Conservation (phyloP, 2,797 vertebrate species). For the Lates japonicus region DNA sequence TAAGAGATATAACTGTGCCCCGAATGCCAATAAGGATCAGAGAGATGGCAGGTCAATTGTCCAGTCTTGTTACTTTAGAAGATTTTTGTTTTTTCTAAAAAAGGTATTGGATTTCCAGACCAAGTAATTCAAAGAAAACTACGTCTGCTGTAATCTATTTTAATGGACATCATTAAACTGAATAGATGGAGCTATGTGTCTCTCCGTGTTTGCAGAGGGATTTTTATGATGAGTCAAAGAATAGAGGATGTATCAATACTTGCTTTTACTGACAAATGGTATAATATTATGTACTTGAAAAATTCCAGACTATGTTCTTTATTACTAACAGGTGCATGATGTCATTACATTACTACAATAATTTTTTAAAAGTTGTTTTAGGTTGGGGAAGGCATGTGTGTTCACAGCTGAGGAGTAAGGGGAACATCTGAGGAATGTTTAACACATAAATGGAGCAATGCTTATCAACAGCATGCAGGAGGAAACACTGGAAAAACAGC, state of each 20-base stretch:
- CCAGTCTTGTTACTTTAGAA: constrained; percentile 51
- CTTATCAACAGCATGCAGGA: constrained; percentile 50
- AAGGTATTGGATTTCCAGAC: constrained; percentile 65
- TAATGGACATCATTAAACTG: constrained; percentile 63
- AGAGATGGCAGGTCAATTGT: constrained; percentile 53
- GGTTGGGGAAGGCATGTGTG: constrained; percentile 15
- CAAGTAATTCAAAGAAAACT: constrained; percentile 56
- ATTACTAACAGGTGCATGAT: constrained; percentile 53
- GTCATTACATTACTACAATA: constrained; percentile 32
- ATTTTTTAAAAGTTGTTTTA: constrained; percentile 28
- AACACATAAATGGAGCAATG: constrained; percentile 37
- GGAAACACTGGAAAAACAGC: constrained; percentile 51
- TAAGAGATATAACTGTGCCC: constrained; percentile 43
- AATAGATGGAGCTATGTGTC: constrained; percentile 36
- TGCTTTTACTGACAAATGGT: constrained; percentile 43
- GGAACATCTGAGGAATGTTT: constrained; percentile 39
- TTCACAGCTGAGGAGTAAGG: constrained; percentile 38
- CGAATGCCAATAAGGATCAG: constrained; percentile 58
- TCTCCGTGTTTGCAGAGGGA: constrained; percentile 41
- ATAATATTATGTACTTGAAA: constrained; percentile 44
- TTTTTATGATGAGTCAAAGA: constrained; percentile 55
- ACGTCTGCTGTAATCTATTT: constrained; percentile 59
- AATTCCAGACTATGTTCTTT: constrained; percentile 43
- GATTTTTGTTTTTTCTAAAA: constrained; percentile 37
- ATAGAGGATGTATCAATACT: constrained; percentile 49